A percentile compares a stretch with the other conserved stretches of the same genome.
Evolutionary conservation across 2,113 vertebrate species (phyloP).

Genomic region (Mormyrus lacerda): DNA sequence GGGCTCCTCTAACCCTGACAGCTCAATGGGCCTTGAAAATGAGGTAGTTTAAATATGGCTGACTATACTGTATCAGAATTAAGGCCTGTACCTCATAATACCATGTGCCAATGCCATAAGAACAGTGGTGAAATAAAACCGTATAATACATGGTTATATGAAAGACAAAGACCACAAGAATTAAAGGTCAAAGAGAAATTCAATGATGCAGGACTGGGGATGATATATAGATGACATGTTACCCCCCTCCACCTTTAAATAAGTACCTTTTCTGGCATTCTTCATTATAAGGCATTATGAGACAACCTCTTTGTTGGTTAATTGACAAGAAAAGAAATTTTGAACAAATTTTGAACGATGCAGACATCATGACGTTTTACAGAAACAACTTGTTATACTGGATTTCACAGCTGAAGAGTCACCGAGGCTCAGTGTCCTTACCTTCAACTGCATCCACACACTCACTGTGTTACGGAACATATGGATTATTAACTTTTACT

Average conservation of each 20-base stretch:
- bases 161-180: neutral
- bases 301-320: neutral
- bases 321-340: neutral
- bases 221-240: neutral
- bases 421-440: neutral
- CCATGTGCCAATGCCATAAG: neutral
- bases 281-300: neutral
- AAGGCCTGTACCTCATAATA: neutral
- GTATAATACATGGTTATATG: neutral
- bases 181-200: conserved; percentile 1
- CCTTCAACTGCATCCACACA: neutral
- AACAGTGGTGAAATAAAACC: neutral
- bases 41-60: neutral
- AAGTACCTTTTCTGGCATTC: neutral
- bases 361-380: neutral
- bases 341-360: neutral
- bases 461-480: neutral
- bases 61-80: neutral
- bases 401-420: neutral
- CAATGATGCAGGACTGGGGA: neutral
- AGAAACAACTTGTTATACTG: neutral
- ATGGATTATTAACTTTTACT: neutral
- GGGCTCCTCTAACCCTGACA: neutral
- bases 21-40: neutral
- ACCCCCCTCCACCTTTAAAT: neutral